These are phyloP conservation scores for Sigmodon hispidus DNA, from an alignment of 2,113 vertebrate species.

Conservation along the genomic window DNA sequence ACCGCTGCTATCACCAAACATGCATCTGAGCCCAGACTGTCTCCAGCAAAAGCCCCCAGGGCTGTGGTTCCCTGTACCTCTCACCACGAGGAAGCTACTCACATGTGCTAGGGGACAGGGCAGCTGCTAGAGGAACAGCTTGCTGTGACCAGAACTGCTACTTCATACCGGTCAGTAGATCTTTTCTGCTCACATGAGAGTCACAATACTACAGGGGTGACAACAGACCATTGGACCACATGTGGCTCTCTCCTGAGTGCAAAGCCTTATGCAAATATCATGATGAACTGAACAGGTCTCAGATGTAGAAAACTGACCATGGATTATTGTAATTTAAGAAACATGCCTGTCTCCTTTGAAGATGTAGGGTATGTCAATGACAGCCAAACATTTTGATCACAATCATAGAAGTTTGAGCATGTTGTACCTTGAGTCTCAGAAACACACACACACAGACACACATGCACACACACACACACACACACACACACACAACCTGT, in stretches of 20 bases:
- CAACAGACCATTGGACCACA: not conserved
- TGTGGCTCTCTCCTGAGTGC: not conserved
- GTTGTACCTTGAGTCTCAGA: not conserved
- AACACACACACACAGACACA: not conserved
- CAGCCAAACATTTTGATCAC: not conserved
- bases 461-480: not conserved
- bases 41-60: too few species aligned
- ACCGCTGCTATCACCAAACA: not conserved
- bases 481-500: not conserved
- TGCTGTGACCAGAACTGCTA: not conserved
- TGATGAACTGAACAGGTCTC: not conserved
- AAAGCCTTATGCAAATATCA: too few species aligned
- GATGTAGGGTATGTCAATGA: not conserved
- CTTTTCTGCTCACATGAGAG: not conserved
- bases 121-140: not conserved
- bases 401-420: not conserved
- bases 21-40: not conserved
- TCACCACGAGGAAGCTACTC: not conserved
- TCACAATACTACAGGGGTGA: not conserved
- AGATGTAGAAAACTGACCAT: not conserved
- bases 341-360: not conserved
- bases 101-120: fast-evolving
- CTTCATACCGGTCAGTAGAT: not conserved
- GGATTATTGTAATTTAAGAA: slow-evolving; percentile 22
- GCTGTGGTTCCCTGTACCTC: not conserved